A percentile compares a stretch with the other conserved stretches of the same genome.
Evolutionary conservation across 1,140 invertebrate genomes (phyloP).

Genomic region (Melanaphis sacchari): DNA sequence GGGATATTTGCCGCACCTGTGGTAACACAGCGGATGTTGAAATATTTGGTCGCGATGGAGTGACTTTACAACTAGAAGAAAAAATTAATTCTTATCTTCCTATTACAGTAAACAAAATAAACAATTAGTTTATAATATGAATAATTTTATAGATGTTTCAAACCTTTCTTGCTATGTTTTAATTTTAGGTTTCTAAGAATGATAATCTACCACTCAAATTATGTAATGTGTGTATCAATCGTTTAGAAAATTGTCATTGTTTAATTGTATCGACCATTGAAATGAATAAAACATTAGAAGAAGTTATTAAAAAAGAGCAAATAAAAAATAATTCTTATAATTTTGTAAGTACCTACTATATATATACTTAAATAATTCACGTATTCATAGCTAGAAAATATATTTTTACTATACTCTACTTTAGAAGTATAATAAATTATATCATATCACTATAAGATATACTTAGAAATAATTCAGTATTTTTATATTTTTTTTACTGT

Average conservation of each 20-base stretch:
- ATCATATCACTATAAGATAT: neutral
- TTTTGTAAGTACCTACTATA: slow-evolving; percentile 11
- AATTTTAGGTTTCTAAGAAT: slow-evolving; percentile 34
- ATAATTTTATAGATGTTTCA: neutral
- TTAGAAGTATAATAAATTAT: neutral
- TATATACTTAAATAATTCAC: neutral
- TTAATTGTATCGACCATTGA: slow-evolving; percentile 50
- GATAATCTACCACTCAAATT: slow-evolving; percentile 45
- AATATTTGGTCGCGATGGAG: slow-evolving; percentile 53
- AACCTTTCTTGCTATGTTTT: neutral
- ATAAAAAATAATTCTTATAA: slow-evolving; percentile 50
- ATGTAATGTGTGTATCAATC: slow-evolving; percentile 33
- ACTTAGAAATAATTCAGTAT: neutral
- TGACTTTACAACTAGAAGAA: slow-evolving; percentile 46
- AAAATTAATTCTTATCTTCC: slow-evolving; percentile 54
- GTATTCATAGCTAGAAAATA: neutral
- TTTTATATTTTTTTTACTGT: neutral
- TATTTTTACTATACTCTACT: neutral
- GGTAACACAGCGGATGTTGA: slow-evolving; percentile 41
- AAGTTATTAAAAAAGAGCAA: slow-evolving; percentile 39
- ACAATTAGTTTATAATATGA: neutral
- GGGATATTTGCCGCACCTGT: slow-evolving; percentile 48
- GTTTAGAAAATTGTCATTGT: slow-evolving; percentile 46
- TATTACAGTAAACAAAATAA: slow-evolving; percentile 29
- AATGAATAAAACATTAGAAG: slow-evolving; percentile 55